Evolutionary conservation across 92 coral and sea anemone genomes (phyloP).

Genomic region (Epizoanthus stellaris): DNA sequence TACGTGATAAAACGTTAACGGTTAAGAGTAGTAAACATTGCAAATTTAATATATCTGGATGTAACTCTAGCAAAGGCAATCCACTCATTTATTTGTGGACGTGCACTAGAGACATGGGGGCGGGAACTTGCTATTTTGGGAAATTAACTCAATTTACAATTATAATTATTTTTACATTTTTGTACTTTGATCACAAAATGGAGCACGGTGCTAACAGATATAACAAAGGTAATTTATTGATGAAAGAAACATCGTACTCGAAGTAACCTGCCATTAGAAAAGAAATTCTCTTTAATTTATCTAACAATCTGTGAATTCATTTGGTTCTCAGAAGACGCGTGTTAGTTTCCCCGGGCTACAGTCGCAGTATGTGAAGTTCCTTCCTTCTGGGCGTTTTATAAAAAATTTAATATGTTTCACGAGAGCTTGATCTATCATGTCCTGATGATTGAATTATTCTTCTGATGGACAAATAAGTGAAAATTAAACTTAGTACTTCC

Average conservation of each 20-base stretch:
- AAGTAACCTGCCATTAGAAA: background rate
- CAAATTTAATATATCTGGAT: too few species aligned
- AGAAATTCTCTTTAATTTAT: background rate
- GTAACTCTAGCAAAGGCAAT: too few species aligned
- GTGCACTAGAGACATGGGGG: too few species aligned
- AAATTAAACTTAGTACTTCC: too few species aligned
- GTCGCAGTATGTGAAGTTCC: background rate
- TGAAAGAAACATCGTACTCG: conserved; percentile 11
- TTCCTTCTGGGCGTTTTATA: too few species aligned
- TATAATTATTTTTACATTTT: background rate
- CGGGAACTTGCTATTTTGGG: too few species aligned
- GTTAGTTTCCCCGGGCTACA: conserved; percentile 12
- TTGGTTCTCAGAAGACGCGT: background rate
- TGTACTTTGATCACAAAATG: background rate
- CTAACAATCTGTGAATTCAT: background rate
- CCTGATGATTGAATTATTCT: background rate
- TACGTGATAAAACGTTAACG: too few species aligned
- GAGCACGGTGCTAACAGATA: background rate
- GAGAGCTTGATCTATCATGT: background rate
- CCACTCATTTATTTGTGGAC: too few species aligned
- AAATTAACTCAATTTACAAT: background rate
- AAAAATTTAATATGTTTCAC: background rate
- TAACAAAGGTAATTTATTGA: background rate
- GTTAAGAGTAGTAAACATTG: too few species aligned
- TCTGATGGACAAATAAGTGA: too few species aligned